A percentile compares a stretch with the other conserved stretches of the same genome.
These are phyloP conservation scores for Diarsia mendica DNA, from an alignment of 2,888 invertebrate species.

Conservation along the genomic window DNA sequence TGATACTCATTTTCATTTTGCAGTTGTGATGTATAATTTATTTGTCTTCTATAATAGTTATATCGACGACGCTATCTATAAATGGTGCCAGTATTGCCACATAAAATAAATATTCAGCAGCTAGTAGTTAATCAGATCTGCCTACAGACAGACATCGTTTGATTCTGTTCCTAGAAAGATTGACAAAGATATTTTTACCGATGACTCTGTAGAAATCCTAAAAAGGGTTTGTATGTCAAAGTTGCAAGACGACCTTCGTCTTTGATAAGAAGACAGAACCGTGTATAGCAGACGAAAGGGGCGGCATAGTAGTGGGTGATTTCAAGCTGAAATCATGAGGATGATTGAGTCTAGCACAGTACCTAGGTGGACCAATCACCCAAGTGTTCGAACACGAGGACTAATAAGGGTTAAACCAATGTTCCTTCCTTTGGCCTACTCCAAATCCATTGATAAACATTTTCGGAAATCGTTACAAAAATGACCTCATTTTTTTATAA, in stretches of 20 bases:
- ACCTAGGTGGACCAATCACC: too few relatives aligned
- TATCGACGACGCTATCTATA: background rate
- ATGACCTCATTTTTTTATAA: conserved; percentile 18
- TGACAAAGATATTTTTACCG: background rate
- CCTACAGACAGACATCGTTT: too few relatives aligned
- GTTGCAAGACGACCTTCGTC: too few relatives aligned
- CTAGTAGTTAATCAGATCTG: too few relatives aligned
- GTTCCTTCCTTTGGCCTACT: background rate
- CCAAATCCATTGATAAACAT: background rate
- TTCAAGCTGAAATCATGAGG: background rate
- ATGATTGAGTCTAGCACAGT: too few relatives aligned
- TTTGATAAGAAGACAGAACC: too few relatives aligned
- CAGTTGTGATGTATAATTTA: background rate
- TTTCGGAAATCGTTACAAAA: background rate
- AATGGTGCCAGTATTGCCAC: background rate
- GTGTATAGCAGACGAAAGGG: background rate
- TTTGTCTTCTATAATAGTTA: background rate
- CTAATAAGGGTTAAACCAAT: too few relatives aligned
- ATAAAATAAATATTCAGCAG: background rate
- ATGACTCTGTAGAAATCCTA: background rate
- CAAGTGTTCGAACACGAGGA: too few relatives aligned
- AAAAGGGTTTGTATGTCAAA: background rate
- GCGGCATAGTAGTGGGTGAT: background rate
- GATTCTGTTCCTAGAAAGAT: background rate
- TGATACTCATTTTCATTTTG: background rate